Evolutionary conservation across 2,888 invertebrate species (phyloP).

Genomic region (Gnatocerus cornutus): DNA sequence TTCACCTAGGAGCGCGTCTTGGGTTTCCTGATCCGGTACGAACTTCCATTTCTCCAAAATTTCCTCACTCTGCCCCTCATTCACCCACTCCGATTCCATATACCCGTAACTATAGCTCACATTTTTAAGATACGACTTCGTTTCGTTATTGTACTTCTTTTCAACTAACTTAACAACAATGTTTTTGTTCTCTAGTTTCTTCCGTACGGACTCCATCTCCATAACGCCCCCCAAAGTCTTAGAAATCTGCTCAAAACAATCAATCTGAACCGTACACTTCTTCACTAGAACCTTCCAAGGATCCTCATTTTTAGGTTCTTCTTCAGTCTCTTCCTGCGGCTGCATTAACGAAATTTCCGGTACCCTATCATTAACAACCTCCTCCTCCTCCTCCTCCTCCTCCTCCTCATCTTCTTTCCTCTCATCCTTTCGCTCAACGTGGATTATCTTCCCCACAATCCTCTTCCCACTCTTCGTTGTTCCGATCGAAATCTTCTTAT

Average conservation of each 20-base stretch:
- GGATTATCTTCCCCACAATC: slow-evolving; percentile 60
- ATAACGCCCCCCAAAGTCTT: slow-evolving; percentile 64
- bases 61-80: slow-evolving; percentile 30
- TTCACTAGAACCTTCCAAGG: slow-evolving; percentile 25
- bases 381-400: background rate
- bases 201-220: slow-evolving; percentile 63
- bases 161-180: slow-evolving; percentile 58
- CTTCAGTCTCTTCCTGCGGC: slow-evolving; percentile 5
- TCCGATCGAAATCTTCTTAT: slow-evolving; percentile 61
- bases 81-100: slow-evolving; percentile 52
- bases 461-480: slow-evolving; percentile 59
- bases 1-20: slow-evolving; percentile 49
- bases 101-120: slow-evolving; percentile 60
- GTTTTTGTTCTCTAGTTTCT: slow-evolving; percentile 58
- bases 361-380: slow-evolving; percentile 1
- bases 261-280: slow-evolving; percentile 46
- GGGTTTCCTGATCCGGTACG: slow-evolving; percentile 53
- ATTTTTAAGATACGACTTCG: slow-evolving; percentile 49
- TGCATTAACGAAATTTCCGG: background rate
- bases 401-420: slow-evolving; percentile 6
- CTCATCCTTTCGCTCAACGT: slow-evolving; percentile 54
- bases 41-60: slow-evolving; percentile 57
- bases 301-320: background rate
- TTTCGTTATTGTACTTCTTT: slow-evolving; percentile 46
- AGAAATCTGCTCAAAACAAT: slow-evolving; percentile 59